phyloP scores from a whole-genome alignment of 2,888 invertebrate species.

The Drosophila vallismaia region DNA sequence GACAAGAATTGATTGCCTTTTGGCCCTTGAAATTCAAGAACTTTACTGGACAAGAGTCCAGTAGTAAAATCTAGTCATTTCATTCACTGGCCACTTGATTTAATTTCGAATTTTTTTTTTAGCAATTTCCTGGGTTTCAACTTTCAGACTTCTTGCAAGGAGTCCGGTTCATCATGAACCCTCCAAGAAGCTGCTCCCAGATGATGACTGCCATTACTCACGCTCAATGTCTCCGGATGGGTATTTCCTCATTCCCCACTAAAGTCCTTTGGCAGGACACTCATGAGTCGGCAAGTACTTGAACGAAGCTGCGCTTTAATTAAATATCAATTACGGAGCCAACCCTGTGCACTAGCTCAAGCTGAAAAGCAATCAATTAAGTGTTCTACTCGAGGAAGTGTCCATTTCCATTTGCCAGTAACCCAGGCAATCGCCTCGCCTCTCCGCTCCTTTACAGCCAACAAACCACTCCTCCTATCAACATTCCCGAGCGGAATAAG shows the following conservation, averaged over 20 bases:
- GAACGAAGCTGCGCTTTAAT: conserved; percentile 68
- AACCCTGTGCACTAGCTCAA: conserved; percentile 36
- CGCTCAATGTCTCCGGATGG: conserved; percentile 28
- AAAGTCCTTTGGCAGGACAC: conserved; percentile 25
- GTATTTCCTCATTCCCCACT: not conserved
- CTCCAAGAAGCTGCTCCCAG: conserved; percentile 9
- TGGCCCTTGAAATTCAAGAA: conserved; percentile 6
- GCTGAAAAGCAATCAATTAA: conserved; percentile 75
- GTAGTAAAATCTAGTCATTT: conserved; percentile 6
- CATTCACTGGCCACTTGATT: conserved; percentile 24
- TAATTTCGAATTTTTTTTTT: conserved; percentile 35
- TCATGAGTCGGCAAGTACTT: conserved; percentile 66
- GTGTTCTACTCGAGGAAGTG: conserved; percentile 51
- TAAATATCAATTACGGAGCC: conserved; percentile 75
- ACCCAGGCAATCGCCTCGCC: not conserved
- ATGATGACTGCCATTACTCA: conserved; percentile 44
- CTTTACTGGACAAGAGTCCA: conserved; percentile 4
- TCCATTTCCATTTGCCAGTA: conserved; percentile 6
- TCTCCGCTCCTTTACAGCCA: not conserved
- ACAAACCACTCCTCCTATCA: conserved; percentile 3
- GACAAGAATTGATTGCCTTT: conserved; percentile 4
- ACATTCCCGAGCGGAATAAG: conserved; percentile 38
- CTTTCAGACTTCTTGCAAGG: conserved; percentile 22
- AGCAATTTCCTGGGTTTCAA: conserved; percentile 10
- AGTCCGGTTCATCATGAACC: conserved; percentile 3